Evolutionary conservation across 2,888 invertebrate genomes (phyloP), one percentile per base, ranked within the genome.

Genomic region (Argyresthia albistria): DNA sequence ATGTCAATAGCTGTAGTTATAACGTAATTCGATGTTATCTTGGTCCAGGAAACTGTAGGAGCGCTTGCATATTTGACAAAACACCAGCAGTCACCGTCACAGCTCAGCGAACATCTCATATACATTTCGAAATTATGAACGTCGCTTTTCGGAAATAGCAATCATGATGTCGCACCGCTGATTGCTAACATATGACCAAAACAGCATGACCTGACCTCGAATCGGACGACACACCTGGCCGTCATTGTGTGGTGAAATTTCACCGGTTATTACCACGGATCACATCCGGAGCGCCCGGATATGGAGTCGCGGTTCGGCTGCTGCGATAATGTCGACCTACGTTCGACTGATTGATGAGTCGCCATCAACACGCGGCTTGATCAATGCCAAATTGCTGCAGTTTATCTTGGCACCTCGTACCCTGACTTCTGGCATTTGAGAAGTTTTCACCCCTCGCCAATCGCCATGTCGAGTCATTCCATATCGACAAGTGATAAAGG

Each of bases 171-270:
- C 65, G 71, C 71, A 76, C 72, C 68, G 67, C 60, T 76, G 78
- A 81, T 82, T 78, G 75, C 69, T 73, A 69, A 59, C 60, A 67
- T 69, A 68, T 67, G 72, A 60, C 64, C 79, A 78, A 69, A 82
- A 73, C 25, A 80, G 80, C 83, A 77, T 83, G 75, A 77, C 80
- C 73, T 70, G 66, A 67, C 57, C 64, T 50, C 25, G 25, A 4
- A 25, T 67, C 68, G 66, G 58, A 63, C 66, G 62, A 61, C 64
- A n/a, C 70, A 65, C 67, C 65, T 63, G 62, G 66, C 64, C 65
- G 65, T 68, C 62, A 77, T 80, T 77, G 76, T 79, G 64, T 83
- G 80, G 84, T 80, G 80, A 84, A 86, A 84, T 84, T 79, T 82
- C 73, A 80, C 72, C 76, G 77, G 80, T 78, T 76, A 83, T 83